Percentiles rank a stretch among this genome's conserved stretches.
These are phyloP conservation scores for Megamerina dolium DNA, from an alignment of 2,888 invertebrate species.

Conservation along the genomic window DNA sequence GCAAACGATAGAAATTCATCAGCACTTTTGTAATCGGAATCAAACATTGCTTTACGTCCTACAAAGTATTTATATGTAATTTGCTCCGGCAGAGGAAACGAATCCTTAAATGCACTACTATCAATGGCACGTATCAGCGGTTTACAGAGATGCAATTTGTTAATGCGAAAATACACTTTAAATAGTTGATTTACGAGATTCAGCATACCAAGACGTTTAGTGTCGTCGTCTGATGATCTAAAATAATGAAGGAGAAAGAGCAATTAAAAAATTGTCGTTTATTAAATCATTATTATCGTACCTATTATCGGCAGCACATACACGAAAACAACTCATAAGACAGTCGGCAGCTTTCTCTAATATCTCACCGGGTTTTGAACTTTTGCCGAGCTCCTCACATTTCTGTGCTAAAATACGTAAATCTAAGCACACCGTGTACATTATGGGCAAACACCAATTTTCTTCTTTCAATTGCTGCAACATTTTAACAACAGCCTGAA, in stretches of 20 bases:
- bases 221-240: conserved; percentile 75
- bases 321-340: conserved; percentile 86
- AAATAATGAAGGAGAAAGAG: conserved; percentile 10
- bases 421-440: conserved; percentile 86
- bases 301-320: conserved; percentile 91
- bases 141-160: conserved; percentile 81
- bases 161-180: conserved; percentile 88
- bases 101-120: conserved; percentile 81
- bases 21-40: conserved; percentile 90
- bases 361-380: conserved; percentile 50
- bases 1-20: conserved; percentile 90
- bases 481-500: conserved; percentile 73
- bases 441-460: conserved; percentile 93
- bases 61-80: conserved; percentile 97
- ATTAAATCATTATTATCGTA: conserved; percentile 7
- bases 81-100: conserved; percentile 85
- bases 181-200: conserved; percentile 94
- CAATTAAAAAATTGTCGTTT: neutral
- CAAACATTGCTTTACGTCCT: conserved; percentile 97
- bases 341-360: conserved; percentile 91
- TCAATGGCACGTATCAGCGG: conserved; percentile 96
- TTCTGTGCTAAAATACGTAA: conserved; percentile 75
- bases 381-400: conserved; percentile 60
- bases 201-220: conserved; percentile 94
- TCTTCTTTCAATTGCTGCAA: conserved; percentile 86